Evolutionary conservation across 2,888 invertebrate species (phyloP), one percentile per base, ranked within the genome.

Genomic region (Heteropelma amictum): DNA sequence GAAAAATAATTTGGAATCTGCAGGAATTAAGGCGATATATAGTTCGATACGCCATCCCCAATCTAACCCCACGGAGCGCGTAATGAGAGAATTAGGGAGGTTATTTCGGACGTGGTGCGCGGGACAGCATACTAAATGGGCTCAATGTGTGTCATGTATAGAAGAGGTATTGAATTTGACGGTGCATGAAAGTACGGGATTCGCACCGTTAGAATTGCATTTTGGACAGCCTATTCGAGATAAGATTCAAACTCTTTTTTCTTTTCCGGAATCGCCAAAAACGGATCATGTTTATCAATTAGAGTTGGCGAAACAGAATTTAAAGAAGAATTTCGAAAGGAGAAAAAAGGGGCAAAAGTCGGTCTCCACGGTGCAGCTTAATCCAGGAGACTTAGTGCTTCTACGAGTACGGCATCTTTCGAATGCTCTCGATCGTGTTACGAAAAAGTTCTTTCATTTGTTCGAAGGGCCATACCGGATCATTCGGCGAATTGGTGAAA

Each of bases 71-170:
- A 61, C 72, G 0, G 79, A 79, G 17, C 28, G 76, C 1, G 60
- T 76, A 0, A 77, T 79, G 79, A 42, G 71, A 14, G 76, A 77
- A 7, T 4, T 79, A 8, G 76, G 78, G 1, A 12, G 76, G 21
- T 61, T 79, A 6, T 79, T 79, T 65, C 47, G 80, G 17, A 77
- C 76, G 0, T 49, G 73, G 2, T 78, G 77, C 8, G 30, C 64
- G 0, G 49, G 68, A 1, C 71, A 53, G 42, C 78, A 79, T 38
- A 77, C 78, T 0, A 56, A 63, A 14, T 80, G 78, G 79, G 71
- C 45, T 0, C 60, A 76, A 14, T 69, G 49, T 42, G 19, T 79
- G 0, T 17, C 35, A 3, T 12, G 40, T 0, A 72, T 80, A 1
- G 73, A 77, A 40, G 26, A 54, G n/a, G 47, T 70, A 0, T 35